phyloP scores from a whole-genome alignment of 2,888 invertebrate species.

The Mythimna ferrago region DNA sequence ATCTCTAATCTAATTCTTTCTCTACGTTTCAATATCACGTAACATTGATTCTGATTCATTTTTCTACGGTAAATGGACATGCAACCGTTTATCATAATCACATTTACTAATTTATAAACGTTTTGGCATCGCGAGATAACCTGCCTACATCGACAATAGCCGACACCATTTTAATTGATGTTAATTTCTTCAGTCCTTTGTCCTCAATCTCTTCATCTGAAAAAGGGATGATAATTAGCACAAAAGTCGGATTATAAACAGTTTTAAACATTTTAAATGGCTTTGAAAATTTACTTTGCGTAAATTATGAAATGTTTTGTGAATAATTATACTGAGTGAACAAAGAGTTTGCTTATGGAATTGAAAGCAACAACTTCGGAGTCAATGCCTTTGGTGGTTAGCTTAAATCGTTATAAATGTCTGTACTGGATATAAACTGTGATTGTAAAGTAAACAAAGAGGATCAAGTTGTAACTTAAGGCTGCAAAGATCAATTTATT shows the following conservation, averaged over 20 bases:
- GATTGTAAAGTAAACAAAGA: conserved; percentile 3
- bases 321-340: background rate
- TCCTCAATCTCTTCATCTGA: conserved; percentile 85
- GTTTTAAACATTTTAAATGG: conserved; percentile 30
- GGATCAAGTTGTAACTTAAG: conserved; percentile 6
- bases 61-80: conserved; percentile 89
- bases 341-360: conserved; percentile 6
- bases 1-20: conserved; percentile 68
- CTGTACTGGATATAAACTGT: conserved; percentile 23
- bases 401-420: conserved; percentile 33
- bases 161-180: conserved; percentile 67
- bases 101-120: conserved; percentile 75
- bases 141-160: conserved; percentile 61
- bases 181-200: conserved; percentile 69
- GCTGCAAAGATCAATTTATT: background rate
- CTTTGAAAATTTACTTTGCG: conserved; percentile 37
- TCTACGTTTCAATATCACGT: conserved; percentile 71
- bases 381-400: conserved; percentile 33
- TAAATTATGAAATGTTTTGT: conserved; percentile 29
- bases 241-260: conserved; percentile 33
- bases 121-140: conserved; percentile 86
- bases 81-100: conserved; percentile 84
- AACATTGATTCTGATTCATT: conserved; percentile 76
- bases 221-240: conserved; percentile 54
- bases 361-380: background rate